A percentile compares a stretch with the other conserved stretches of the same genome.
These are phyloP conservation scores for Acrobasis suavella DNA, from an alignment of 2,888 invertebrate genomes.

Conservation along the genomic window DNA sequence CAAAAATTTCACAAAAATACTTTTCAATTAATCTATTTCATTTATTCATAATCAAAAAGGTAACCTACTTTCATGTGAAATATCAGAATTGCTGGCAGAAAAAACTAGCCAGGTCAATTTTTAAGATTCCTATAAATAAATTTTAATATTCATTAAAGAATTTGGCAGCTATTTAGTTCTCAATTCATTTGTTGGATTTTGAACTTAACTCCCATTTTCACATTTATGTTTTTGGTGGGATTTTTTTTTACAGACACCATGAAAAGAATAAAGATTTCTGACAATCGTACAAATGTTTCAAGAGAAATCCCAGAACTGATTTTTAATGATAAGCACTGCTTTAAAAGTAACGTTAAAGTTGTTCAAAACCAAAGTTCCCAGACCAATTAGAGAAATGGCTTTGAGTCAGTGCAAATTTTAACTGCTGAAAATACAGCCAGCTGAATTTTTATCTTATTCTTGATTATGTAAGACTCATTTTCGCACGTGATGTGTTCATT, in stretches of 20 bases:
- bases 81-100: no score
- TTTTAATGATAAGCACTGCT: slow-evolving; percentile 33
- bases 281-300: slow-evolving; percentile 5
- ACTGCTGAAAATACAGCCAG: neutral
- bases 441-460: slow-evolving; percentile 19
- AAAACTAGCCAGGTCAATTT: no score
- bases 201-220: no score
- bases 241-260: neutral
- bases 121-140: no score
- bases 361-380: slow-evolving; percentile 55
- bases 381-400: slow-evolving; percentile 60
- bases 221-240: no score
- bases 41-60: no score
- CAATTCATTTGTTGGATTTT: no score
- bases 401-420: slow-evolving; percentile 43
- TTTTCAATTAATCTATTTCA: no score
- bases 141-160: no score
- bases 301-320: slow-evolving; percentile 8
- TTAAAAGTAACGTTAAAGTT: slow-evolving; percentile 58
- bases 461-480: slow-evolving; percentile 10
- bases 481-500: slow-evolving; percentile 7
- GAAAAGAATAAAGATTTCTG: neutral
- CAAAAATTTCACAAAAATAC: no score
- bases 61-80: no score
- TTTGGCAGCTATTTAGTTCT: no score